Evolutionary conservation across 2,797 vertebrate species (phyloP).

Genomic region (Pseudochirops corinnae): DNA sequence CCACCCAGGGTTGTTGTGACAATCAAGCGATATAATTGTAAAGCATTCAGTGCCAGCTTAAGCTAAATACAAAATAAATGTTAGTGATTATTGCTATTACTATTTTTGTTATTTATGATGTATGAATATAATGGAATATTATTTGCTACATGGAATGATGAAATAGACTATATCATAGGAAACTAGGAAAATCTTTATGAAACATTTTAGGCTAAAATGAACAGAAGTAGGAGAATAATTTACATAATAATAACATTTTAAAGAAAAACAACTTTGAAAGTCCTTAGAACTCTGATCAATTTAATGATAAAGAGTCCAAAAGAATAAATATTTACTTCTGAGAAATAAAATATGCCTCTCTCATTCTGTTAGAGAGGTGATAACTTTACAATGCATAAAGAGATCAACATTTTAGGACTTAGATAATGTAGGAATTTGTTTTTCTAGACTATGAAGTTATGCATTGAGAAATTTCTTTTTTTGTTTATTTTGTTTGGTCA

Average conservation of each 20-base stretch:
- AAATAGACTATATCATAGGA: not conserved
- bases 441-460: not conserved
- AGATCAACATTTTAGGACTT: not conserved
- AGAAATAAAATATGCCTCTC: not conserved
- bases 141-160: not conserved
- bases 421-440: not conserved
- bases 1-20: no score
- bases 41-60: no score
- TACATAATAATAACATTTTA: not conserved
- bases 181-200: not conserved
- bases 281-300: not conserved
- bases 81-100: not conserved
- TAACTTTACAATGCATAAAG: not conserved
- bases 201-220: not conserved
- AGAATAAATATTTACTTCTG: not conserved
- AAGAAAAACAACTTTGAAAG: not conserved
- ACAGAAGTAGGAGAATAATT: not conserved
- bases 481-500: not conserved
- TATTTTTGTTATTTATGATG: not conserved
- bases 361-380: not conserved
- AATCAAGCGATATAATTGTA: no score
- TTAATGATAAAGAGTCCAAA: not conserved
- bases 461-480: not conserved
- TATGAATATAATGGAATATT: not conserved
- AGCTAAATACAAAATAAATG: not conserved